phyloP scores from a whole-genome alignment of 2,797 vertebrate genomes.

The Botia kubotai region DNA sequence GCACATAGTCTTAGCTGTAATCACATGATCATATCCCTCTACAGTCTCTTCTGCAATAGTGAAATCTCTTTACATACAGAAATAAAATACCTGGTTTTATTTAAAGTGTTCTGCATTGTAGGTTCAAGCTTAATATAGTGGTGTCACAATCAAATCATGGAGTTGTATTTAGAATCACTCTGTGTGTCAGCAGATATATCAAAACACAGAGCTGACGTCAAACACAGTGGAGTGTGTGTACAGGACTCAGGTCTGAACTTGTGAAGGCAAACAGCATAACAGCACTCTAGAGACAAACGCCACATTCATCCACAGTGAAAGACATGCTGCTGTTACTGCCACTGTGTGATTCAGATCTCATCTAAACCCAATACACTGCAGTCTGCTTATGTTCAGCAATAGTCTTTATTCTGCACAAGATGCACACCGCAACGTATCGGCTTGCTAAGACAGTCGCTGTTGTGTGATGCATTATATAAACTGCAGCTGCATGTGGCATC shows the following conservation, averaged over 20 bases:
- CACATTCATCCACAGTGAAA: background rate
- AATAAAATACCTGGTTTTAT: background rate
- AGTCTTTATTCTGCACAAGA: no score
- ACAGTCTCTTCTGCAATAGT: background rate
- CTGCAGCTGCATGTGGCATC: no score
- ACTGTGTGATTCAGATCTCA: no score
- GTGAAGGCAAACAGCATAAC: background rate
- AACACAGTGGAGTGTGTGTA: background rate
- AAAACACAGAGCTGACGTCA: background rate
- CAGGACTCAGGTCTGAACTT: background rate
- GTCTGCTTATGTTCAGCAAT: no score
- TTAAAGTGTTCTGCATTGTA: no score
- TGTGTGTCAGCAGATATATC: background rate
- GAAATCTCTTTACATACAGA: slow-evolving; percentile 31
- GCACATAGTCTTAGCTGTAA: background rate
- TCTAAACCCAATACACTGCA: no score
- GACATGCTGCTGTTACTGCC: no score
- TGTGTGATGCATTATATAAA: no score
- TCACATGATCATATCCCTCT: background rate
- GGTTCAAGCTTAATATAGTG: background rate
- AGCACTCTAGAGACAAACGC: background rate
- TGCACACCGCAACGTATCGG: no score
- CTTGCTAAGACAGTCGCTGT: no score
- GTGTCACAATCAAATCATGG: background rate
- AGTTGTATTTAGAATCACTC: background rate